Base-by-base conservation (phyloP, 2,113 vertebrate species). In the Choloepus hoffmanni region DNA sequence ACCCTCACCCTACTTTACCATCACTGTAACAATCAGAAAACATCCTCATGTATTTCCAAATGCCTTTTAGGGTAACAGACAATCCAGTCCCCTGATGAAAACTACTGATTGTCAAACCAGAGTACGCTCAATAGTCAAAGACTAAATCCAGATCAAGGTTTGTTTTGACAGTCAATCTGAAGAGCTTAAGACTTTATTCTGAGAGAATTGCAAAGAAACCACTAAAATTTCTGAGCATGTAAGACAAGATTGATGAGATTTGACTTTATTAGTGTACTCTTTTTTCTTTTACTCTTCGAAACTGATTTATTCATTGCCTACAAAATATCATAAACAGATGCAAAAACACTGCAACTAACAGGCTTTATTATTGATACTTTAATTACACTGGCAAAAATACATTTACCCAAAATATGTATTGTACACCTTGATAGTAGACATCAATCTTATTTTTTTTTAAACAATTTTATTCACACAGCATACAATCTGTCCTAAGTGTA, bases 181-280 rank as follows among this genome's bases (percentile, higher is more conserved):
- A 95, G 36, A 88, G 53, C 62, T 85, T 76, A 83, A 76, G 70
- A 58, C 72, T 67, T 88, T 90, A 73, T 73, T 16, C 16, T 60
- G 8, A 89, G 14, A 26, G 14, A 11, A 89, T 94, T 60, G 33
- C 50, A 88, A 90, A 89, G 43, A 85, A 88, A 68, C 5, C 30
- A 84, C 65, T 76, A 88, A 76, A 43, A 50, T 91, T 95, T 92
- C 88, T 94, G 15, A 93, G 67, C 33, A 58, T 55, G 15, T 63
- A 82, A 92, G 36, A 79, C 30, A 24, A 74, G 33, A 83, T 48
- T 53, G 40, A 62, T n/a, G 43, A 81, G 18, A 89, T 70, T 33
- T 78, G n/a, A 83, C 81, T 89, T 91, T 81, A 60, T 77, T 72
- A 84, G 43, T 11, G 7, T 50, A 50, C 48, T 50, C 48, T 50